Conservation (phyloP, 2,888 invertebrate species). For the Ashinkailepas kermadecensis region DNA sequence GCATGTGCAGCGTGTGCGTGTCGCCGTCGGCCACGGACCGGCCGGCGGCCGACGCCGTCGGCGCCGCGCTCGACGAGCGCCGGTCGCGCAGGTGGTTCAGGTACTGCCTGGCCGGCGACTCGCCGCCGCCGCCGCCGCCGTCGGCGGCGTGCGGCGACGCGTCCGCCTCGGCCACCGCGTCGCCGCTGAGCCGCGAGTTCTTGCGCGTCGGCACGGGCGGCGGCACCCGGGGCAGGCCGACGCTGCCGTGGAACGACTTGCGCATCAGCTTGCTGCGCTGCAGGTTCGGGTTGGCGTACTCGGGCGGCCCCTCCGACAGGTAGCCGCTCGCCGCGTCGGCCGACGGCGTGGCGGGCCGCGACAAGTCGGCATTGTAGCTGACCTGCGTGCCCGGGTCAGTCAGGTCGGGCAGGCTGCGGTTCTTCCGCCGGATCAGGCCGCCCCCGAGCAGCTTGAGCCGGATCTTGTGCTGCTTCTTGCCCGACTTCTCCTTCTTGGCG, state of each 20-base stretch:
- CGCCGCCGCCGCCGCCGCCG: background rate
- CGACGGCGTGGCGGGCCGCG: slow-evolving; percentile 41
- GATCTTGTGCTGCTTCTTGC: slow-evolving; percentile 82
- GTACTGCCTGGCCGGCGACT: background rate
- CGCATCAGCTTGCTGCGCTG: slow-evolving; percentile 80
- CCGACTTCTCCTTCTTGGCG: slow-evolving; percentile 31
- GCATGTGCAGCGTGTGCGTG: background rate
- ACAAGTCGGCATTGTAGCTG: slow-evolving; percentile 39
- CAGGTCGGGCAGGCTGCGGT: slow-evolving; percentile 84
- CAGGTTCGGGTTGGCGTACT: slow-evolving; percentile 71
- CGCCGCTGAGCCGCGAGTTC: slow-evolving; percentile 61
- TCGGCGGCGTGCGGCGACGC: background rate
- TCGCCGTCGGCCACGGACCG: background rate
- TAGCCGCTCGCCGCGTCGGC: slow-evolving; percentile 57
- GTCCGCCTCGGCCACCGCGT: background rate
- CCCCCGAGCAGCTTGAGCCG: slow-evolving; percentile 80
- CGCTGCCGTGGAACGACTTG: slow-evolving; percentile 79
- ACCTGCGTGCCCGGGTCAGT: slow-evolving; percentile 58
- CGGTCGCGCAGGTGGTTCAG: slow-evolving; percentile 4
- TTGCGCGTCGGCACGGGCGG: slow-evolving; percentile 65
- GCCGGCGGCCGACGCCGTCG: too few relatives aligned
- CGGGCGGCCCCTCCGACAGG: slow-evolving; percentile 77
- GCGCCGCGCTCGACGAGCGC: background rate
- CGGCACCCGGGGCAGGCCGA: slow-evolving; percentile 62
- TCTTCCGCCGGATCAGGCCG: slow-evolving; percentile 71